phyloP scores from a whole-genome alignment of 1,140 invertebrate species.

The Ceratina calcarata region DNA sequence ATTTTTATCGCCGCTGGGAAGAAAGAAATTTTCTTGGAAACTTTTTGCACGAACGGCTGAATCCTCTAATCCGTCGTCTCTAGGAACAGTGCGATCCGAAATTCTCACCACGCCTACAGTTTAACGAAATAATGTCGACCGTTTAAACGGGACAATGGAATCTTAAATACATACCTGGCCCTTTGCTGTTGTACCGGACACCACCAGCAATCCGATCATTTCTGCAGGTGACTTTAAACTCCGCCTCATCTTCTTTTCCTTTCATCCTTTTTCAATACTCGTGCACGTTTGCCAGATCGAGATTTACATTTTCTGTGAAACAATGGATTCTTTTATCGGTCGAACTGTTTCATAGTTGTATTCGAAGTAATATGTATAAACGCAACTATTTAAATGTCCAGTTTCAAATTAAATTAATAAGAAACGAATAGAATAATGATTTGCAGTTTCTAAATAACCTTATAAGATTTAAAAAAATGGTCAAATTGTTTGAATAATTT shows the following conservation, averaged over 20 bases:
- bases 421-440: too few relatives aligned
- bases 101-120: conserved; percentile 72
- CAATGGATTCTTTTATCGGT: neutral
- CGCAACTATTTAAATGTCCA: too few relatives aligned
- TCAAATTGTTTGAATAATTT: neutral
- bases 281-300: neutral
- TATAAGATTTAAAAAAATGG: too few relatives aligned
- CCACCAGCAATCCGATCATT: conserved; percentile 15
- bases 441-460: too few relatives aligned
- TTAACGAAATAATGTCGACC: conserved; percentile 69
- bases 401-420: too few relatives aligned
- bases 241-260: conserved; percentile 18
- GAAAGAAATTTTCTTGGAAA: neutral
- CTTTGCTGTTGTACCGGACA: conserved; percentile 29
- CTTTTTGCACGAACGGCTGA: neutral
- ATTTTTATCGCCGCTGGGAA: too few relatives aligned
- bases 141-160: conserved; percentile 63
- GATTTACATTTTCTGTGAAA: neutral
- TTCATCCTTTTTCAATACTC: neutral
- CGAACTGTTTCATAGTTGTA: too few relatives aligned
- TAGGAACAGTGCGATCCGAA: conserved; percentile 28
- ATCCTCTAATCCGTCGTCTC: conserved; percentile 10
- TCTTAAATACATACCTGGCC: conserved; percentile 54
- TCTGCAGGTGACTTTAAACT: conserved; percentile 33
- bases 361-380: too few relatives aligned